A percentile compares a stretch with the other conserved stretches of the same genome.
Evolutionary conservation across 2,888 invertebrate species (phyloP).

Genomic region (Epinotia bilunana): DNA sequence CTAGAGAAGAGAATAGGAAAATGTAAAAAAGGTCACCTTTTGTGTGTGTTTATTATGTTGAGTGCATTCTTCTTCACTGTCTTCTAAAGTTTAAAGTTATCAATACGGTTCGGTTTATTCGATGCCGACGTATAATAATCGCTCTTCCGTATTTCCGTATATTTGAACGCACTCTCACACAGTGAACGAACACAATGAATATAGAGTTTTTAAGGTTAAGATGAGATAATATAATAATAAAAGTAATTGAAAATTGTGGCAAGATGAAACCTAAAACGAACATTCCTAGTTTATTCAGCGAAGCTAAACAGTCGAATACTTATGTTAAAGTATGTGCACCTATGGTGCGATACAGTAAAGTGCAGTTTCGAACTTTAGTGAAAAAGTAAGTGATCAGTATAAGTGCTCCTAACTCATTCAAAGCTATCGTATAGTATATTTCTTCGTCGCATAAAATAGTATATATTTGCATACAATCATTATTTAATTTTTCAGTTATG

Average conservation of each 20-base stretch:
- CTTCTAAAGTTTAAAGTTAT: not conserved
- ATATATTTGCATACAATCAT: not conserved
- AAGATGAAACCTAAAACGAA: constrained; percentile 67
- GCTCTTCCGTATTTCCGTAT: not conserved
- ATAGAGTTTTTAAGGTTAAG: not conserved
- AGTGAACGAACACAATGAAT: not conserved
- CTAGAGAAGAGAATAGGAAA: too few relatives aligned
- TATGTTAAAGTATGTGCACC: constrained; percentile 94
- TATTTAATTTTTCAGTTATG: constrained; percentile 85
- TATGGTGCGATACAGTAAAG: constrained; percentile 96
- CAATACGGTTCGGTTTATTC: not conserved
- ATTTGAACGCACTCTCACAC: not conserved
- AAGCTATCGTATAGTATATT: not conserved
- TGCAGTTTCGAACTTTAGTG: constrained; percentile 78
- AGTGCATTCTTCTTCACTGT: too few relatives aligned
- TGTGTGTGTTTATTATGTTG: too few relatives aligned
- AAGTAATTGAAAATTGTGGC: not conserved
- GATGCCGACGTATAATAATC: not conserved
- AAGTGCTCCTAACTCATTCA: not conserved
- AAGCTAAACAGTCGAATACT: constrained; percentile 75
- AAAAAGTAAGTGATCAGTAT: constrained; percentile 64
- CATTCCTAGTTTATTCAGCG: constrained; percentile 87
- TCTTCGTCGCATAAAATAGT: not conserved
- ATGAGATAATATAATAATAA: not conserved
- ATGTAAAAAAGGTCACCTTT: too few relatives aligned